These are phyloP conservation scores for Meloidogyne floridensis DNA, from an alignment of 1,140 invertebrate species.

Conservation along the genomic window DNA sequence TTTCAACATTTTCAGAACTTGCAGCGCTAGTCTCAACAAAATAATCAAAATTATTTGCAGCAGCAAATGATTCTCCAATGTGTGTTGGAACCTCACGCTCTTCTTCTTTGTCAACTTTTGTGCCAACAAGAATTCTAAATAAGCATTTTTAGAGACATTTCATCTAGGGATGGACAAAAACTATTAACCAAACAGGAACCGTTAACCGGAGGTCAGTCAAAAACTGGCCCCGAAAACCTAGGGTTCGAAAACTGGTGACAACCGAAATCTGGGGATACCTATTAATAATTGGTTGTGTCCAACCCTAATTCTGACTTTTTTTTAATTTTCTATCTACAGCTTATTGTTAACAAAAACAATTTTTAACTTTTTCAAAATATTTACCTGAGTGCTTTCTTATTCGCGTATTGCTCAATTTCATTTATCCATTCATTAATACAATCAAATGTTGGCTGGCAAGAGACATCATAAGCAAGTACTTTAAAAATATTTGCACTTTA, in stretches of 20 bases:
- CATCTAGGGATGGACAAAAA: too few species aligned
- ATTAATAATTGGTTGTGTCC: too few species aligned
- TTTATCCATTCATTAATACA: slow-evolving; percentile 89
- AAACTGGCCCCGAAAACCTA: too few species aligned
- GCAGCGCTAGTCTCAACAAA: slow-evolving; percentile 64
- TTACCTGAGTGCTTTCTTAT: slow-evolving; percentile 62
- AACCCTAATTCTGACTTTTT: too few species aligned
- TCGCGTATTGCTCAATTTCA: slow-evolving; percentile 74
- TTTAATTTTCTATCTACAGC: too few species aligned
- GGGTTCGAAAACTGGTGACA: too few species aligned
- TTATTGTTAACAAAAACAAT: not conserved
- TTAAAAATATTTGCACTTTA: slow-evolving; percentile 47
- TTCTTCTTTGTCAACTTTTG: slow-evolving; percentile 66
- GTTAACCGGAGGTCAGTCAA: too few species aligned
- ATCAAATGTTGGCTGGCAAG: slow-evolving; percentile 84
- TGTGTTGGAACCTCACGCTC: slow-evolving; percentile 63
- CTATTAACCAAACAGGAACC: too few species aligned
- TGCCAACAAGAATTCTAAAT: slow-evolving; percentile 51
- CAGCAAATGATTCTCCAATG: slow-evolving; percentile 60
- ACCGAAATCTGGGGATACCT: too few species aligned
- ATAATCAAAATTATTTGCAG: slow-evolving; percentile 63
- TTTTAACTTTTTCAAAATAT: slow-evolving; percentile 38
- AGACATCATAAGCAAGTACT: slow-evolving; percentile 83
- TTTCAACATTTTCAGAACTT: slow-evolving; percentile 63
- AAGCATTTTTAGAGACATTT: slow-evolving; percentile 3